Evolutionary conservation across 2,113 vertebrate species (phyloP).

Genomic region (Actenoides lindsayi): DNA sequence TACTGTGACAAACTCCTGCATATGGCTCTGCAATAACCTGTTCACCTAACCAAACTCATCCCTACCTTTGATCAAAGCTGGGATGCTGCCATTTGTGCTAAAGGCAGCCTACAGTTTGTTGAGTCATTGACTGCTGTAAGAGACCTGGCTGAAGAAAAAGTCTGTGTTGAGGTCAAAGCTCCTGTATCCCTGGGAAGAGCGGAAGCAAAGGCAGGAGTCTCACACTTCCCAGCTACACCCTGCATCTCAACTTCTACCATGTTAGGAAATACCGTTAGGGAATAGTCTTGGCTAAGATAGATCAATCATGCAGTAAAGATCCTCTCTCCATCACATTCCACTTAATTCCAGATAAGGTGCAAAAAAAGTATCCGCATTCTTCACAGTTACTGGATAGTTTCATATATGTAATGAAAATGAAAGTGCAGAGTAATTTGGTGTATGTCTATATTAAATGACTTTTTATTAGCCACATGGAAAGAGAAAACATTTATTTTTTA

Average conservation of each 20-base stretch:
- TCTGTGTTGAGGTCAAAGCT: neutral
- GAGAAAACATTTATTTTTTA: neutral
- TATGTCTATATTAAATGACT: neutral
- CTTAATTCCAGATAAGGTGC: neutral
- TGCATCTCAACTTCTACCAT: neutral
- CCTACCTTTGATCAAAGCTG: neutral
- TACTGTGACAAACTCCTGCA: neutral
- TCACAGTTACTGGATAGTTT: neutral
- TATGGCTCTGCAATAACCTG: neutral
- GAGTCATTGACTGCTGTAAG: neutral
- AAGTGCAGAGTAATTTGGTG: neutral
- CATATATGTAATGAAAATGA: neutral
- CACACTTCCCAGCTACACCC: neutral
- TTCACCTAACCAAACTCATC: neutral
- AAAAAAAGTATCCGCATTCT: neutral
- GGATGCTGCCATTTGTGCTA: neutral
- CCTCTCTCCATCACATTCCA: neutral
- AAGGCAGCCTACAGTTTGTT: neutral
- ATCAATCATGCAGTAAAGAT: neutral
- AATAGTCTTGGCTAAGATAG: neutral
- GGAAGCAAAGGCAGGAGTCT: neutral
- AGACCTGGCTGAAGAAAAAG: neutral
- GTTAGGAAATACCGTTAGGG: neutral
- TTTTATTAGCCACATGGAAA: neutral
- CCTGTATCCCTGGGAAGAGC: neutral